phyloP scores from a whole-genome alignment of 2,888 invertebrate species.

The Venustoraphidia nigricollis region DNA sequence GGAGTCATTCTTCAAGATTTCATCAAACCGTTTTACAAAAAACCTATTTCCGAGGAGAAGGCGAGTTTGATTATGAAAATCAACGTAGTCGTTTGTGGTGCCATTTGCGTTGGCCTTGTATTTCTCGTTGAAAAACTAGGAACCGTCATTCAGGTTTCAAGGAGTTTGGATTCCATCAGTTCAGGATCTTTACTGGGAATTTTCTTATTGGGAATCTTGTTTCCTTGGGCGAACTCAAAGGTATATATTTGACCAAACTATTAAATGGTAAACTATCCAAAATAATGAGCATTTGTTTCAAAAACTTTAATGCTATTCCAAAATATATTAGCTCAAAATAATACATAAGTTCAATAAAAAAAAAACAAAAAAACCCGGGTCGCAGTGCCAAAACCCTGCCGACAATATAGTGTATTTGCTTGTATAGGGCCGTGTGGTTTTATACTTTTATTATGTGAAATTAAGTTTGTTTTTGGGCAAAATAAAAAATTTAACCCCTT shows the following conservation, averaged over 20 bases:
- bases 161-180: slow-evolving; percentile 46
- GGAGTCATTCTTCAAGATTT: slow-evolving; percentile 21
- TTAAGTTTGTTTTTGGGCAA: too few relatives aligned
- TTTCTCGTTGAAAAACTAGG: slow-evolving; percentile 65
- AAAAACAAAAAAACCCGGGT: too few relatives aligned
- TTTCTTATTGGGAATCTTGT: slow-evolving; percentile 48
- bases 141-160: slow-evolving; percentile 48
- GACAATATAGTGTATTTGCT: too few relatives aligned
- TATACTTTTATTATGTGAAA: too few relatives aligned
- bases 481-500: too few relatives aligned
- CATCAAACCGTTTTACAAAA: slow-evolving; percentile 14
- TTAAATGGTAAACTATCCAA: too few relatives aligned
- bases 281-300: too few relatives aligned
- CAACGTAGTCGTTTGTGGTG: slow-evolving; percentile 16
- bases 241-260: slow-evolving; percentile 23
- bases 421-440: too few relatives aligned
- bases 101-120: slow-evolving; percentile 30
- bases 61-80: slow-evolving; percentile 17
- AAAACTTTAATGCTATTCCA: too few relatives aligned
- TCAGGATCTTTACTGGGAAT: slow-evolving; percentile 53
- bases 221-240: slow-evolving; percentile 51
- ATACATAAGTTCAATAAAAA: too few relatives aligned
- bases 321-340: too few relatives aligned
- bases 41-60: slow-evolving; percentile 13
- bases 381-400: too few relatives aligned